Evolutionary conservation across 2,797 vertebrate species (phyloP), one percentile per base, ranked within the genome.

Genomic region (Carcharodon carcharias): DNA sequence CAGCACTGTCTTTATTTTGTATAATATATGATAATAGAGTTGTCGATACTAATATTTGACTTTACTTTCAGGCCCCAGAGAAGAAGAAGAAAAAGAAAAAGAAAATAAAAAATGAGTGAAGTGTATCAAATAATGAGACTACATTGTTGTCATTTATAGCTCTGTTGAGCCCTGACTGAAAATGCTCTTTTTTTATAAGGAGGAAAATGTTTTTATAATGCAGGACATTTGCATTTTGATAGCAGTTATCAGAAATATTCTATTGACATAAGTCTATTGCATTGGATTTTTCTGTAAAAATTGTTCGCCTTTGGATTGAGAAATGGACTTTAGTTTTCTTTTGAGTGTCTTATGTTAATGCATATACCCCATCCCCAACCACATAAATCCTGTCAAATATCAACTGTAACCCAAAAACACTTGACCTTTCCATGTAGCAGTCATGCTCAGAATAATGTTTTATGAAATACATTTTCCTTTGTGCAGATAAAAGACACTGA

Each of bases 1-100:
- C 6, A 28, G 69, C 26, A 71, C 69, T 73, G 31, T 35, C 8
- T 3, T 77, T 35, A 14, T 3, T 67, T 16, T 67, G 18, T 9
- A 5, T 21, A 67, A 67, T 67, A 67, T 73, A 35, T 95, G n/a
- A 54, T 63, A 31, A 35, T 95, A 26, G 63, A 63, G 28, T 26
- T 31, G 6, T 40, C 12, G 26, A 7, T 50, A 54, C 40, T 73
- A 54, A 56, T 12, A 8, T 71, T 95, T 54, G 4, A n/a, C 45
- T 69, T 45, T 8, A 96, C 96, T 96, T 97, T 98, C 98, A 98
- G 98, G 97, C 97, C 93, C 96, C 98, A 97, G 98, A 98, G 96
- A 99, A 98, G 93, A 97, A 97, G 96, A 98, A 98, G 97, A 98
- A 98, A 97, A 99, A 98, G 97, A 99, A 97, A 97, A 98, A 98